Base-by-base conservation (phyloP, 2,113 vertebrate genomes). In the Pelecanoides urinatrix region DNA sequence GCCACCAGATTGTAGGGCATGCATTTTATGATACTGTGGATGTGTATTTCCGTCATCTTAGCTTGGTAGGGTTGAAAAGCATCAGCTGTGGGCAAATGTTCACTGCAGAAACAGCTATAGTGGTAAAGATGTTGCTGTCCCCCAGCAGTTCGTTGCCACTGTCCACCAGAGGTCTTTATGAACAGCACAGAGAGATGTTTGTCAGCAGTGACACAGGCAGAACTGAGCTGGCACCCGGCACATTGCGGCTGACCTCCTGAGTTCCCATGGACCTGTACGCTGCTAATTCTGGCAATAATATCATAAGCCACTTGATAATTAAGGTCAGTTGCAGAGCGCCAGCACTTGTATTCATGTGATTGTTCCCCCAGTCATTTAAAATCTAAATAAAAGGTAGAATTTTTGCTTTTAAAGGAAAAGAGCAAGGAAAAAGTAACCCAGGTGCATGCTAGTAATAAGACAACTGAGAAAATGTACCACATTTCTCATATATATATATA, bases 321-420 rank as follows among this genome's bases (percentile, higher is more conserved):
- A 72, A 65, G 50, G 32, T 22, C 2, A 0, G 27, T 42, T 45
- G 50, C 16, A 50, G 56, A 78, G 15, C 0, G 0, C 27, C 1
- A 4, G 40, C 21, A 3, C 66, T 61, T 62, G 5, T 72, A 16
- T 86, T 80, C 15, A 2, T 75, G 47, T 63, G 40, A 30, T 61
- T 80, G 44, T 63, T 52, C 14, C 34, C 25, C 10, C 15, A n/a
- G 70, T 81, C 34, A 8, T 62, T 87, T 68, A 73, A 87, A 87
- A 91, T n/a, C 45, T 70, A 82, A 76, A 53, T 27, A 53, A 71
- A 67, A 84, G 21, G 47, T 75, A 34, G 30, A 38, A 40, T 10
- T 88, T 92, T 32, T 87, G 18, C 34, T 92, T 74, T 70, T 42
- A 81, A 75, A 71, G 19, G 49, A 49, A 38, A 74, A 73, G 32